Percentiles rank a stretch among this genome's conserved stretches.
Evolutionary conservation across 2,888 invertebrate species (phyloP).

Genomic region (Iselma pallidipennis): DNA sequence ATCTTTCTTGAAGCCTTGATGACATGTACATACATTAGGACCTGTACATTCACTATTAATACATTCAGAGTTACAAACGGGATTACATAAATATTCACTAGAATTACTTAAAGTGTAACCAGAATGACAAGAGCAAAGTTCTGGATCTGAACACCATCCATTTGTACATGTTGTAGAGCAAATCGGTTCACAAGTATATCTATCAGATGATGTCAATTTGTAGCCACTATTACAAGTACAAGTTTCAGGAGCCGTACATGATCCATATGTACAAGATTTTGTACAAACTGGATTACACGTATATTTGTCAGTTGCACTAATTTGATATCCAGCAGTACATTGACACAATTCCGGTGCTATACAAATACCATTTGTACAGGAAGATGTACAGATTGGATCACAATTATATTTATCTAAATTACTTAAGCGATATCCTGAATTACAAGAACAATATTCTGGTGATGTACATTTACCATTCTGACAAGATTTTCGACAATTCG

Average conservation of each 20-base stretch:
- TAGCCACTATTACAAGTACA: slow-evolving; percentile 55
- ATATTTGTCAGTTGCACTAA: slow-evolving; percentile 28
- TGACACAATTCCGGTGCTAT: not conserved
- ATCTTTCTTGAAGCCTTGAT: not conserved
- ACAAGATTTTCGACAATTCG: slow-evolving; percentile 10
- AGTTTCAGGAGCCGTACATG: slow-evolving; percentile 45
- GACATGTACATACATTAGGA: slow-evolving; percentile 6
- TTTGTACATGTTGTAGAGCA: slow-evolving; percentile 49
- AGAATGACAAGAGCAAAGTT: slow-evolving; percentile 29
- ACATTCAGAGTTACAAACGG: not conserved
- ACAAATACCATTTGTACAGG: not conserved
- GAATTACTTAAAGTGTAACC: slow-evolving; percentile 21
- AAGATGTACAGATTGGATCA: not conserved
- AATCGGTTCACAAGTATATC: slow-evolving; percentile 25
- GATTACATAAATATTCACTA: not conserved
- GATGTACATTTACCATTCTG: slow-evolving; percentile 27
- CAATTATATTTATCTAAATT: not conserved
- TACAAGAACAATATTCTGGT: slow-evolving; percentile 26
- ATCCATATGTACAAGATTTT: slow-evolving; percentile 42
- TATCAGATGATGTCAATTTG: slow-evolving; percentile 10
- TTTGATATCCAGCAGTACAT: slow-evolving; percentile 29
- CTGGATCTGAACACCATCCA: slow-evolving; percentile 45
- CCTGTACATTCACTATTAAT: not conserved
- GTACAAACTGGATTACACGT: slow-evolving; percentile 35
- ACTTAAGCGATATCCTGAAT: not conserved